Evolutionary conservation across 2,113 vertebrate species (phyloP).

Genomic region (Suricata suricatta): DNA sequence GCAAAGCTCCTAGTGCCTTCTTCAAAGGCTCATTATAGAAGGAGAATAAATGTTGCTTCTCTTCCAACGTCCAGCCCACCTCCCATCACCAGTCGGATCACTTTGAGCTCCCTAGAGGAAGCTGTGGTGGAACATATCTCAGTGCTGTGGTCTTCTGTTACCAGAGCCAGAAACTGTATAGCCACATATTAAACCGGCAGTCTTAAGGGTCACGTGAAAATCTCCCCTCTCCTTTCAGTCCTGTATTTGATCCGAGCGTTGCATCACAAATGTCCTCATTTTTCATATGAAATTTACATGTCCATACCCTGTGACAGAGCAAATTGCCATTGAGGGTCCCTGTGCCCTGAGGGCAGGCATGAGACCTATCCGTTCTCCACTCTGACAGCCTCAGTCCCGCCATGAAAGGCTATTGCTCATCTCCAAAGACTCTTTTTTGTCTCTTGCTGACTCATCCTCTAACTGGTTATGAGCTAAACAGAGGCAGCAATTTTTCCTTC

Average conservation of each 20-base stretch:
- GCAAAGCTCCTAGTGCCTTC: not conserved
- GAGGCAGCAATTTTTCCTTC: not conserved
- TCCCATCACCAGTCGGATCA: not conserved
- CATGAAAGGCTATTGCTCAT: not conserved
- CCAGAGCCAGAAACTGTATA: not conserved
- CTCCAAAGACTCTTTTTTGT: not conserved
- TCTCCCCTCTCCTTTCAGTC: not conserved
- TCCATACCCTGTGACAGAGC: not conserved
- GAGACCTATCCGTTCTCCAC: not conserved
- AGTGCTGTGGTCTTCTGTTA: not conserved
- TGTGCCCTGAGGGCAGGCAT: not conserved
- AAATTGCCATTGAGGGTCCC: not conserved
- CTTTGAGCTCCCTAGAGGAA: not conserved
- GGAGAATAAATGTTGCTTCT: not conserved
- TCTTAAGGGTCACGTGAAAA: not conserved
- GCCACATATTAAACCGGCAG: not conserved
- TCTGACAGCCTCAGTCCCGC: not conserved
- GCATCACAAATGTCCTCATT: not conserved
- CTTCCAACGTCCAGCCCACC: not conserved
- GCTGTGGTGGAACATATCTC: not conserved
- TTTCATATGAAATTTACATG: not conserved
- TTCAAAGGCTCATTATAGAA: not conserved
- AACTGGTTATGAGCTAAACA: not conserved
- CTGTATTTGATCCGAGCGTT: not conserved
- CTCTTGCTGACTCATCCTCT: slow-evolving; percentile 32